Evolutionary conservation across 1,140 invertebrate genomes (phyloP).

Genomic region (Diploscapter pachys): DNA sequence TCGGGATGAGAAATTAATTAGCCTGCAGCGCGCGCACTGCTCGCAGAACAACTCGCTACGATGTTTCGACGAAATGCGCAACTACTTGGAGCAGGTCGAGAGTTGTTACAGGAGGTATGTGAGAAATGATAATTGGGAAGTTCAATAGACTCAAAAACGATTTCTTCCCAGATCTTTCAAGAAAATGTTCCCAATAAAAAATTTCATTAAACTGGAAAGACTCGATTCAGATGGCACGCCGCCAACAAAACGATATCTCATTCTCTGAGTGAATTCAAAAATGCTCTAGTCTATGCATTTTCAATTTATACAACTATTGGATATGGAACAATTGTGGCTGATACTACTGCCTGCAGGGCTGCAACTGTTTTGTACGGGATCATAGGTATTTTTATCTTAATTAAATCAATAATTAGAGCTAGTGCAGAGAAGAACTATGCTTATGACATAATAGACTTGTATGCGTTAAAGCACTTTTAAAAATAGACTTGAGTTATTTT

Average conservation of each 20-base stretch:
- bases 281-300: constrained; percentile 55
- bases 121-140: background rate
- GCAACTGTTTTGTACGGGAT: constrained; percentile 52
- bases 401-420: background rate
- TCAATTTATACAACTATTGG: constrained; percentile 58
- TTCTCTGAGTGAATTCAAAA: constrained; percentile 55
- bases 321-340: constrained; percentile 53
- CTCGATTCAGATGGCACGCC: constrained; percentile 39
- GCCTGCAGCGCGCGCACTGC: constrained; percentile 15
- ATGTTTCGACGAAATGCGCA: constrained; percentile 26
- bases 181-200: too few relatives aligned
- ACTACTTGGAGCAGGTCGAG: constrained; percentile 44
- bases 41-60: background rate
- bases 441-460: too few relatives aligned
- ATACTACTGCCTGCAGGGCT: constrained; percentile 43
- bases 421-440: too few relatives aligned
- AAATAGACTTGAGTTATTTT: too few relatives aligned
- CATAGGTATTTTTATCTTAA: constrained; percentile 33
- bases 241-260: constrained; percentile 49
- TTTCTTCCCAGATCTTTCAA: too few relatives aligned
- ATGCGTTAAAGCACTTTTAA: too few relatives aligned
- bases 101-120: constrained; percentile 43
- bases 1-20: constrained; percentile 26
- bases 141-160: too few relatives aligned
- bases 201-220: too few relatives aligned